Evolutionary conservation across 2,888 invertebrate species (phyloP).

Genomic region (Drosophila sordidapex): DNA sequence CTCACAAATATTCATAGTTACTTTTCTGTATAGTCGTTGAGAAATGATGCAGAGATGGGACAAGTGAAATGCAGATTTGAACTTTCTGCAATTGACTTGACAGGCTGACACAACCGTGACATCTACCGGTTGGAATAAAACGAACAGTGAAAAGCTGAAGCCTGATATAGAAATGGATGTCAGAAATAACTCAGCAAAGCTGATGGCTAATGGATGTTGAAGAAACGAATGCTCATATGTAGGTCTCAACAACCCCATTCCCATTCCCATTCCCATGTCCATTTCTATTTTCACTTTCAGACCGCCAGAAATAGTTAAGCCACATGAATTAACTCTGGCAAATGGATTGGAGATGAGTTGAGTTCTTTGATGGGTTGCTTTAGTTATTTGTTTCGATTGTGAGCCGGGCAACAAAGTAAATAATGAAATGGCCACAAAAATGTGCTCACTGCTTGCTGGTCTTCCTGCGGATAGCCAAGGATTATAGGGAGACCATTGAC

Average conservation of each 20-base stretch:
- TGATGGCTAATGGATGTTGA: conserved; percentile 2
- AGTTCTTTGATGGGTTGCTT: conserved; percentile 36
- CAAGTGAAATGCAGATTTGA: background rate
- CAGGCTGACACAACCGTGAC: background rate
- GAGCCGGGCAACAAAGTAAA: conserved; percentile 41
- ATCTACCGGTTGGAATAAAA: background rate
- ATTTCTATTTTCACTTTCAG: background rate
- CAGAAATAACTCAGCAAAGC: background rate
- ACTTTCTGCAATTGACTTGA: background rate
- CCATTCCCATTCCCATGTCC: background rate
- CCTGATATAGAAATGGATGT: background rate
- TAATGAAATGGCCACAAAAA: conserved; percentile 29
- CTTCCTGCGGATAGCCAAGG: conserved; percentile 27
- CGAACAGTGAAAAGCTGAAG: background rate
- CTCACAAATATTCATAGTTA: background rate
- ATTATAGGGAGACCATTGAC: conserved; percentile 40
- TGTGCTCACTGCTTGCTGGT: conserved; percentile 3
- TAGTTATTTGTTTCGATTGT: conserved; percentile 53
- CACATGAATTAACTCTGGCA: conserved; percentile 34
- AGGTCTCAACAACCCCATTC: background rate
- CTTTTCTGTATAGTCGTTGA: background rate
- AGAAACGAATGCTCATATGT: background rate
- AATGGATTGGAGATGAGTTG: conserved; percentile 26
- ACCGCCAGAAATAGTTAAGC: conserved; percentile 12
- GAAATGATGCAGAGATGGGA: background rate